Evolutionary conservation across 2,888 invertebrate species (phyloP), one percentile per base, ranked within the genome.

Genomic region (Drosophila kambysellisi): DNA sequence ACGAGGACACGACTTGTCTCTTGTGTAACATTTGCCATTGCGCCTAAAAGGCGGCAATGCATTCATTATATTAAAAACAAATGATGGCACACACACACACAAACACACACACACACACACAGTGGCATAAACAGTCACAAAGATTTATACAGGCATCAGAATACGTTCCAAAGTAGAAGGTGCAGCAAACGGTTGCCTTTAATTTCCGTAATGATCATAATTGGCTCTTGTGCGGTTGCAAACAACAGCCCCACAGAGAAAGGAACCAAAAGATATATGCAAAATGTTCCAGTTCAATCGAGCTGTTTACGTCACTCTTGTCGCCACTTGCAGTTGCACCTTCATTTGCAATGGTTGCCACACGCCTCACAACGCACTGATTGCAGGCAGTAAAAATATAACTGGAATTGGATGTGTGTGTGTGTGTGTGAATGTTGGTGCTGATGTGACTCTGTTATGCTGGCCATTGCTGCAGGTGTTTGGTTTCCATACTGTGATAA

Each of bases 201-300:
- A 78, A 88, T 80, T 78, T 85, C 61, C 50, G 83, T 82, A 76
- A 85, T 82, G 78, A 63, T 71, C 75, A 72, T 89, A 86, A 86
- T 86, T 86, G 90, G 63, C 88, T 74, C 73, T 85, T 77, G 66
- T 71, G 37, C 35, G 62, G 32, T 12, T 25, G 25, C 64, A 67
- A 59, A 62, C 62, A 63, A 64, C 58, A 62, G 35, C 67, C 48
- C 72, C 67, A 54, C 43, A 41, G 32, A 3, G 29, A 15, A 15
- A 17, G 5, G n/a, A n/a, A 11, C 20, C 15, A 39, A 64, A 57
- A 52, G 37, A 32, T 50, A 43, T 33, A 30, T 39, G 39, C 43
- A 37, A 41, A 50, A 56, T 57, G 53, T 54, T 57, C 41, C 69
- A 64, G 46, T 57, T 59, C 69, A 82, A 76, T 76, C 64, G 73